Evolutionary conservation across 2,797 vertebrate genomes (phyloP), one percentile per base, ranked within the genome.

Genomic region (Chromis chromis): DNA sequence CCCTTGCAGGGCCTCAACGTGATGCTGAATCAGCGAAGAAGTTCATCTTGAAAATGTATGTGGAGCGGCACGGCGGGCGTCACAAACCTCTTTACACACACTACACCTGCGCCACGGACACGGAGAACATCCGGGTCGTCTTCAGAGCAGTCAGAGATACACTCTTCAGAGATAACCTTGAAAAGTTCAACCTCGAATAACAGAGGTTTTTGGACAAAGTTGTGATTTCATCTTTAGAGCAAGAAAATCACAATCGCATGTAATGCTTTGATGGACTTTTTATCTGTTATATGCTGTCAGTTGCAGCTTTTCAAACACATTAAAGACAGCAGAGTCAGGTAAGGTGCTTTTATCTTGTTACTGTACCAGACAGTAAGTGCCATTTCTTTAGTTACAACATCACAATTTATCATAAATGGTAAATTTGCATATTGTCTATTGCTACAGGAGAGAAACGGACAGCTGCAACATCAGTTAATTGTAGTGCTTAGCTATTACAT

Each of bases 71-170:
- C 77, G 65, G 75, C 0, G 91, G 93, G n/a, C 95, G 90, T 39
- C 87, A 91, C 10, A 96, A 95, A 79, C 74, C 79, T 17, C 94
- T 97, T 63, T 97, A 96, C 77, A 88, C 85, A 2, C 95, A 97
- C 89, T 96, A 95, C 88, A 97, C 96, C 12, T 97, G 96, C 22
- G 96, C 96, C 42, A 97, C 96, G 0, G 96, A 97, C 89, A 98
- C 96, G 0, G 93, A 96, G 78, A 97, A 98, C 70, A 97, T 95
- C 77, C 70, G 87, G 31, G 88, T 95, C 0, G 94, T 97, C 77
- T 97, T 98, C n/a, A 90, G 79, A 36, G 93, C 89, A 3, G 96
- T 97, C 68, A 96, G 94, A 82, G 93, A 97, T 70, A 96, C 93
- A 0, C 90, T 98, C 60, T 93, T 97, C 53, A 92, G 86, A 16